Conservation (phyloP, 2,797 vertebrate species). For the Pseudomugil tenellus region DNA sequence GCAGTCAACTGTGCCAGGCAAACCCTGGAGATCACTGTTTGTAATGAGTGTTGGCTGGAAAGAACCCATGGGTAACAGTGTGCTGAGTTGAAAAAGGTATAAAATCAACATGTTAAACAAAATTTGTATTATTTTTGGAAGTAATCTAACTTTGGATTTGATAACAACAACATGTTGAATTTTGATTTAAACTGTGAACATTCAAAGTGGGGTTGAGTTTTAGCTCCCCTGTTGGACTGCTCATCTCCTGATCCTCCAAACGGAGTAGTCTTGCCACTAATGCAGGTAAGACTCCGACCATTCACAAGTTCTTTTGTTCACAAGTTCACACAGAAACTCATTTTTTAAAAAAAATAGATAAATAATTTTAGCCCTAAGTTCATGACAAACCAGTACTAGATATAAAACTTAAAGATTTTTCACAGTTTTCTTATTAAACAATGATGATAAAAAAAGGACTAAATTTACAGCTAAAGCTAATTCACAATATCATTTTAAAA, state of each 20-base stretch:
- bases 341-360: background rate
- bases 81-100: background rate
- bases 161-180: background rate
- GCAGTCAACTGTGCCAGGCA: background rate
- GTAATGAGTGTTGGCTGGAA: background rate
- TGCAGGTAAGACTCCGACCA: background rate
- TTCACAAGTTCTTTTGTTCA: background rate
- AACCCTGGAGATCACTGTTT: constrained; percentile 1
- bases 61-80: background rate
- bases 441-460: background rate
- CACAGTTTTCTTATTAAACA: too few relatives aligned
- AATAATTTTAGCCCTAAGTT: background rate
- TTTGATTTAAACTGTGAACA: background rate
- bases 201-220: background rate
- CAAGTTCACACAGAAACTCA: background rate
- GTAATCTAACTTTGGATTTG: background rate
- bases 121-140: background rate
- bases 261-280: background rate
- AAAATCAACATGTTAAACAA: background rate
- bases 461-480: background rate
- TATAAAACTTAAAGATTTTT: background rate
- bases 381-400: background rate
- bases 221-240: background rate
- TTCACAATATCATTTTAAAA: background rate
- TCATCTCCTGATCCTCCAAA: background rate